A percentile compares a stretch with the other conserved stretches of the same genome.
Conservation (phyloP, 2,113 vertebrate genomes). For the Oryzias curvinotus region DNA sequence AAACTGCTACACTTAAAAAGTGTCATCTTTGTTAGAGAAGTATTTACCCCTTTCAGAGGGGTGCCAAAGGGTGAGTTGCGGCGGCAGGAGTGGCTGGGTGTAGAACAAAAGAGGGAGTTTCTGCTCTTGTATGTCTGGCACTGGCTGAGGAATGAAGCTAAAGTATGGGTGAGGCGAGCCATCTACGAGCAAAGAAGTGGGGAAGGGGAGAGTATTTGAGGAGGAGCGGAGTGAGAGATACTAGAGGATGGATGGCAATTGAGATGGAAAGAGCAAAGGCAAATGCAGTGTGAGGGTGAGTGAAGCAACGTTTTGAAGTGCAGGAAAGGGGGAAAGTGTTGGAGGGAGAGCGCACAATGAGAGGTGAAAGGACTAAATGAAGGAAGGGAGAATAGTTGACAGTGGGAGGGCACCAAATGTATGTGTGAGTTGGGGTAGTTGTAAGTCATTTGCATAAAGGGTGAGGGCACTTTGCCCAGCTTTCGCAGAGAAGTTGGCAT, state of each 20-base stretch:
- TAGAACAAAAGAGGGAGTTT: conserved; percentile 31
- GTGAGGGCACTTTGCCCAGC: conserved; percentile 77
- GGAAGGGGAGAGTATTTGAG: conserved; percentile 30
- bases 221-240: conserved; percentile 30
- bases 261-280: conserved; percentile 23
- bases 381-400: conserved; percentile 38
- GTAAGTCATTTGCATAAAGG: conserved; percentile 78
- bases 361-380: conserved; percentile 50
- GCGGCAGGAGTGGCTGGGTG: conserved; percentile 27
- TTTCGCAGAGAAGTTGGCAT: conserved; percentile 78
- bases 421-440: conserved; percentile 63
- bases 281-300: conserved; percentile 14
- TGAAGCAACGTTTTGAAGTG: conserved; percentile 39
- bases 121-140: conserved; percentile 63
- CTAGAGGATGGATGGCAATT: conserved; percentile 32
- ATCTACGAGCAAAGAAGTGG: conserved; percentile 23
- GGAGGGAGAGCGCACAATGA: conserved; percentile 18
- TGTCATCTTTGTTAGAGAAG: conserved; percentile 11
- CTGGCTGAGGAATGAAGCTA: conserved; percentile 51
- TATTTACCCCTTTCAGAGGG: conserved; percentile 39
- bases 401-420: conserved; percentile 52
- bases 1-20: conserved; percentile 10
- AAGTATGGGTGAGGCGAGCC: conserved; percentile 48
- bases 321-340: conserved; percentile 33
- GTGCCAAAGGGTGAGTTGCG: conserved; percentile 11